Conservation (phyloP, 2,113 vertebrate genomes). For the Clinocottus analis region DNA sequence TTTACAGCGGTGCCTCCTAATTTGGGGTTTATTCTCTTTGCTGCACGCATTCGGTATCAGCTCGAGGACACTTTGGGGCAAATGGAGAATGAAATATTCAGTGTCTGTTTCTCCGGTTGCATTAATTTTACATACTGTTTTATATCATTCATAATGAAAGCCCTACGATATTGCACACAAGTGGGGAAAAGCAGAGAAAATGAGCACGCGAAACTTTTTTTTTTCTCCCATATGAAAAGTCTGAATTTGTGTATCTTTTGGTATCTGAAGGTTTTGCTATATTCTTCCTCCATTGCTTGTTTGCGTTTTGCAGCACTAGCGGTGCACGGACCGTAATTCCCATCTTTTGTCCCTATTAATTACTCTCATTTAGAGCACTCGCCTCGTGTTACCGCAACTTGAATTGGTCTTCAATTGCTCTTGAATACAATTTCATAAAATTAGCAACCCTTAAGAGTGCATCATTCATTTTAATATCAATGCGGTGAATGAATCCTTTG, state of each 20-base stretch:
- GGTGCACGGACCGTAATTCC: slow-evolving; percentile 39
- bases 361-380: slow-evolving; percentile 62
- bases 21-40: slow-evolving; percentile 13
- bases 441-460: slow-evolving; percentile 49
- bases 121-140: slow-evolving; percentile 56
- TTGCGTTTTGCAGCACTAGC: slow-evolving; percentile 9
- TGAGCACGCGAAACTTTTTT: neutral
- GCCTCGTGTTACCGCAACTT: slow-evolving; percentile 58
- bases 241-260: neutral
- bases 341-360: slow-evolving; percentile 54
- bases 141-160: slow-evolving; percentile 41
- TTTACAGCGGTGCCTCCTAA: slow-evolving; percentile 16
- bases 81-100: slow-evolving; percentile 58
- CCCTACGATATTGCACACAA: slow-evolving; percentile 11
- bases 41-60: slow-evolving; percentile 19
- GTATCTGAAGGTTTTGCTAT: slow-evolving; percentile 9
- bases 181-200: slow-evolving; percentile 15
- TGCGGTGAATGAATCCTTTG: slow-evolving; percentile 43
- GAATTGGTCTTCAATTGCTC: slow-evolving; percentile 63
- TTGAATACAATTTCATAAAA: slow-evolving; percentile 68
- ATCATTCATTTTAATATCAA: slow-evolving; percentile 59
- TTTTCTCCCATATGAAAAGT: neutral
- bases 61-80: slow-evolving; percentile 40
- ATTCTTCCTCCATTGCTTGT: slow-evolving; percentile 26
- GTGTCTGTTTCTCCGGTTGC: slow-evolving; percentile 6